These are phyloP conservation scores for Saccostrea glomerata DNA, from an alignment of 1,140 invertebrate genomes.

Conservation along the genomic window DNA sequence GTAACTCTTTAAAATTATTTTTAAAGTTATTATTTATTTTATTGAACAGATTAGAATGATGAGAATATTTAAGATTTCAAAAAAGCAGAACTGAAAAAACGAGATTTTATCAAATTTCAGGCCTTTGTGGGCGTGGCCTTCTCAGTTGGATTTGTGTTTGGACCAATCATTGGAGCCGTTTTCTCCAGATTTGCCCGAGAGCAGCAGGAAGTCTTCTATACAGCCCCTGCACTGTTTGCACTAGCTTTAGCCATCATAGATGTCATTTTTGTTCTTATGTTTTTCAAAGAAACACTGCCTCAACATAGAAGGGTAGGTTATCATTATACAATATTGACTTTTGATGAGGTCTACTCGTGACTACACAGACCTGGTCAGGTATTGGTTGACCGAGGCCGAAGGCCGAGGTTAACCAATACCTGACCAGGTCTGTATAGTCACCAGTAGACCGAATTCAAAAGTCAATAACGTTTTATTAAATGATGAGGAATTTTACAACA, in stretches of 20 bases:
- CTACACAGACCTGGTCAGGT: too few relatives aligned
- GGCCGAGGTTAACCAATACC: not conserved
- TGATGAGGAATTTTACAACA: too few relatives aligned
- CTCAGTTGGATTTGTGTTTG: slow-evolving; percentile 97
- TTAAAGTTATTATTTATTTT: too few relatives aligned
- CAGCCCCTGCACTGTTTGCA: slow-evolving; percentile 92
- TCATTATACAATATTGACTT: too few relatives aligned
- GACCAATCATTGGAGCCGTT: slow-evolving; percentile 95
- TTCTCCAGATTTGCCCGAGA: slow-evolving; percentile 87
- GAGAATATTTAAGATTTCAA: too few relatives aligned
- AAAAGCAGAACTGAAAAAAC: too few relatives aligned
- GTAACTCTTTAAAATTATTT: too few relatives aligned
- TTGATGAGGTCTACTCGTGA: too few relatives aligned
- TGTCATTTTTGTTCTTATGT: slow-evolving; percentile 87
- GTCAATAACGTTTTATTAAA: too few relatives aligned
- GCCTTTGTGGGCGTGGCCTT: slow-evolving; percentile 98
- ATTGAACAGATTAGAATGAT: too few relatives aligned
- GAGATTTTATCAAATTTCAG: slow-evolving; percentile 81
- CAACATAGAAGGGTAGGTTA: slow-evolving; percentile 81
- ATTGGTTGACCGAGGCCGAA: too few relatives aligned
- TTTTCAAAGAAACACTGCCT: slow-evolving; percentile 92
- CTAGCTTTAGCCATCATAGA: slow-evolving; percentile 88
- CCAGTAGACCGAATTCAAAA: too few relatives aligned
- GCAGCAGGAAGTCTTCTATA: slow-evolving; percentile 85
- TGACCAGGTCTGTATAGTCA: not conserved